Percentiles rank a stretch among this genome's conserved stretches.
These are phyloP conservation scores for Tricholauxania praeusta DNA, from an alignment of 2,888 invertebrate genomes.

Conservation along the genomic window DNA sequence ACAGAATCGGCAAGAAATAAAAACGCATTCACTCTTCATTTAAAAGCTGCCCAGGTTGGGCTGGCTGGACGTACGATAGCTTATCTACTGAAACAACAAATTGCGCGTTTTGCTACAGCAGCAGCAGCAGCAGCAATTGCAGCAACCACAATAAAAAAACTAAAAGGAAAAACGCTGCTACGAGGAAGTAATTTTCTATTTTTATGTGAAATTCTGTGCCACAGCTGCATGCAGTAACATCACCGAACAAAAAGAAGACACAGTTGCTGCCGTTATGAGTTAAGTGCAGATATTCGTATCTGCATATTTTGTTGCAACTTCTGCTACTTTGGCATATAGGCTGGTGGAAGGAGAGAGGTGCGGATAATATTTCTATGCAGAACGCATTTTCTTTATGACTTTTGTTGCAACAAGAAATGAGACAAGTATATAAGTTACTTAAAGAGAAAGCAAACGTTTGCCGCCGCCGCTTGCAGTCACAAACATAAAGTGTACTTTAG, in stretches of 20 bases:
- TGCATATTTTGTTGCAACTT: too few relatives aligned
- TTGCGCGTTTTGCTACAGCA: slow-evolving; percentile 19
- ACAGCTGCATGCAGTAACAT: background rate
- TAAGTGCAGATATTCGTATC: too few relatives aligned
- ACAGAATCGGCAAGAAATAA: background rate
- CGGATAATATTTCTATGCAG: too few relatives aligned
- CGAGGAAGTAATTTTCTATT: slow-evolving; percentile 28
- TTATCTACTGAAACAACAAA: slow-evolving; percentile 29
- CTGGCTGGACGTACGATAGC: slow-evolving; percentile 12
- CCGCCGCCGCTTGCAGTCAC: too few relatives aligned
- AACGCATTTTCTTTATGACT: slow-evolving; percentile 5
- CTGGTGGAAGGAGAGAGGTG: too few relatives aligned
- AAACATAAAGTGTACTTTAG: background rate
- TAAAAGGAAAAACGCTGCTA: background rate
- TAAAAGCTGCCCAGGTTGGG: background rate
- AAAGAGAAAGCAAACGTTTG: background rate
- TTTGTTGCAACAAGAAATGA: background rate
- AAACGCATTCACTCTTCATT: background rate
- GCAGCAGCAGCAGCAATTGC: too few relatives aligned
- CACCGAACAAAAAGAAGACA: too few relatives aligned
- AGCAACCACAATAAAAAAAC: background rate
- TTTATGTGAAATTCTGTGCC: slow-evolving; percentile 24
- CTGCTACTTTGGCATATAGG: too few relatives aligned
- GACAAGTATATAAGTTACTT: background rate
- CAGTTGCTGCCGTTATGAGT: too few relatives aligned